A percentile compares a stretch with the other conserved stretches of the same genome.
Evolutionary conservation across 2,113 vertebrate genomes (phyloP).

Genomic region (Melospiza melodia): DNA sequence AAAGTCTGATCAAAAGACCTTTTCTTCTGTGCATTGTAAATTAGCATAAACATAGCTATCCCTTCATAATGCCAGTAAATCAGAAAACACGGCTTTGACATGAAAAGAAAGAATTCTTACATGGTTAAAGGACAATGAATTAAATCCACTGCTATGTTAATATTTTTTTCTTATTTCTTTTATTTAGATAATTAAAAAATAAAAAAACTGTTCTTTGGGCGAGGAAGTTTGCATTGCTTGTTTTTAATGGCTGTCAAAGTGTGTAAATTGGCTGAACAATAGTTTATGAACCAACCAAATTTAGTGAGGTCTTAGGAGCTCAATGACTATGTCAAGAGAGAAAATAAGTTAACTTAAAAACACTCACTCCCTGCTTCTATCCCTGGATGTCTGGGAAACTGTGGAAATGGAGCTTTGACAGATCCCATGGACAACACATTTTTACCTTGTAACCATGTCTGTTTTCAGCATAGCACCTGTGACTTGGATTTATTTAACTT

Average conservation of each 20-base stretch:
- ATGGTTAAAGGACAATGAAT: background rate
- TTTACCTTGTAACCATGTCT: background rate
- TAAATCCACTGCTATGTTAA: background rate
- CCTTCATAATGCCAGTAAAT: background rate
- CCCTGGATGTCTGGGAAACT: background rate
- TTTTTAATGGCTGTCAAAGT: background rate
- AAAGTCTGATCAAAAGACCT: conserved; percentile 61
- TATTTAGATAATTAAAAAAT: background rate
- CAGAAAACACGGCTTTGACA: background rate
- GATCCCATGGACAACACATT: background rate
- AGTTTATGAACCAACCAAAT: background rate
- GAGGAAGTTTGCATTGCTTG: background rate
- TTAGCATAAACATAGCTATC: conserved; percentile 34
- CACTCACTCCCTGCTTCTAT: background rate
- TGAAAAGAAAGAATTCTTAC: background rate
- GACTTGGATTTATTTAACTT: conserved; percentile 13
- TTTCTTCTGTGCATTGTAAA: conserved; percentile 47
- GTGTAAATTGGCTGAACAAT: background rate
- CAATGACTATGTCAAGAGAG: background rate
- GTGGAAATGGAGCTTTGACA: background rate
- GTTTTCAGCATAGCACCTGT: background rate
- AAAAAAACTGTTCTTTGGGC: background rate
- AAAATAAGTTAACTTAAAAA: background rate
- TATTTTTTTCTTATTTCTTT: background rate
- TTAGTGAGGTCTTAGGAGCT: background rate